phyloP scores from a whole-genome alignment of 1,140 invertebrate genomes.

The Trichomalopsis sarcophagae region DNA sequence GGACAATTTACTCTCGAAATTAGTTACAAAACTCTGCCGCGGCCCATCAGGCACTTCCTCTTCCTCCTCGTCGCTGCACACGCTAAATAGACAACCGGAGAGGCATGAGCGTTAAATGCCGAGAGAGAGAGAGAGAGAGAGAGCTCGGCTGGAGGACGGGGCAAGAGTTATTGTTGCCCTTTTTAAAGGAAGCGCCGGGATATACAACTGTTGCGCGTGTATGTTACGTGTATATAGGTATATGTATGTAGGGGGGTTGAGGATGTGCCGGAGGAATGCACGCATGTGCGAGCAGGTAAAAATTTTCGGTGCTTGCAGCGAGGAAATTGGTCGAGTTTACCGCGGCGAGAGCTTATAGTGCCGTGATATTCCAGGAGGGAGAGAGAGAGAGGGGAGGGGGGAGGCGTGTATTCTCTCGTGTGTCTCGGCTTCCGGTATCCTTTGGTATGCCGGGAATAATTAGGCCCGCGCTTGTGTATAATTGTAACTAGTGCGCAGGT shows the following conservation, averaged over 20 bases:
- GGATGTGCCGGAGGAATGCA: background rate
- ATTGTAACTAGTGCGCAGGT: no score
- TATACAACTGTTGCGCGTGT: constrained; percentile 17
- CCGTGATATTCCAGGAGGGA: background rate
- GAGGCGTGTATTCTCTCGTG: no score
- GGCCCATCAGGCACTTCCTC: constrained; percentile 75
- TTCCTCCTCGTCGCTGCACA: constrained; percentile 65
- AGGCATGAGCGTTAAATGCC: constrained; percentile 68
- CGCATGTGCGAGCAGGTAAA: background rate
- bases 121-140: constrained; percentile 58
- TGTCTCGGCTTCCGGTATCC: background rate
- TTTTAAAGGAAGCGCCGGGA: background rate
- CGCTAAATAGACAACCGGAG: constrained; percentile 66
- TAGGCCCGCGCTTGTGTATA: no score
- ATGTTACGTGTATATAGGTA: background rate
- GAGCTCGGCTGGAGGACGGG: constrained; percentile 47
- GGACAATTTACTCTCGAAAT: constrained; percentile 75
- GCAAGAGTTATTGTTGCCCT: constrained; percentile 15
- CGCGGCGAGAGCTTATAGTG: background rate
- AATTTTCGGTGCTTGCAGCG: background rate
- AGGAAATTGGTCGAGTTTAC: constrained; percentile 11
- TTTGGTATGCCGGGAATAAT: background rate
- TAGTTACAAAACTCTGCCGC: constrained; percentile 73
- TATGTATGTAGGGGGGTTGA: background rate
- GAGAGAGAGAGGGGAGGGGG: no score